Evolutionary conservation across 2,888 invertebrate genomes (phyloP).

Genomic region (Pegoplata infirma): DNA sequence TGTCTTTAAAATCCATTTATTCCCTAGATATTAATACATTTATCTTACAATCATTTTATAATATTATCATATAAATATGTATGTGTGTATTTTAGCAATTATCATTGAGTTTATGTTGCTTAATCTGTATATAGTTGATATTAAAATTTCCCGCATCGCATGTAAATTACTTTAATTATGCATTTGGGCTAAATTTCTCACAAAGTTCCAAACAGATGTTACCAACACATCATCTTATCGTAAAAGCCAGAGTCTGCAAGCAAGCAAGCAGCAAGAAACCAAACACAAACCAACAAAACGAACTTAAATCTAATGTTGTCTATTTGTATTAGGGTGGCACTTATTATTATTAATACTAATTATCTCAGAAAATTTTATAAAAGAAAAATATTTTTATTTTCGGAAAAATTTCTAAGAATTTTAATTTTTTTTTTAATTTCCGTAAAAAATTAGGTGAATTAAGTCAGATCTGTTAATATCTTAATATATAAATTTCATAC

Average conservation of each 20-base stretch:
- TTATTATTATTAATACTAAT: background rate
- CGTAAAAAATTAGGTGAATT: no score
- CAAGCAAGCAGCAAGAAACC: background rate
- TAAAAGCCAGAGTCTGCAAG: background rate
- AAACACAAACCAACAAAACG: no score
- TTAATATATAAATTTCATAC: no score
- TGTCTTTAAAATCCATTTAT: background rate
- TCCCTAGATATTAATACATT: background rate
- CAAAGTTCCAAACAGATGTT: constrained; percentile 13
- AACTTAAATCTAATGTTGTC: constrained; percentile 4
- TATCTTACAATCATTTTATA: no score
- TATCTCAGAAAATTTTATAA: no score
- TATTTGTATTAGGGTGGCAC: background rate
- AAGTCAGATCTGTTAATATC: no score
- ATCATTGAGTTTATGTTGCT: constrained; percentile 38
- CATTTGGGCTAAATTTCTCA: constrained; percentile 54
- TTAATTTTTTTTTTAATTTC: no score
- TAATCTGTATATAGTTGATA: constrained; percentile 46
- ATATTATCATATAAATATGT: background rate
- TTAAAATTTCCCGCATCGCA: constrained; percentile 58
- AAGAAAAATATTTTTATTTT: no score
- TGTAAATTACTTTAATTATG: constrained; percentile 62
- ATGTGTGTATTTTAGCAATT: constrained; percentile 16
- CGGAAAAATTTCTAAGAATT: no score
- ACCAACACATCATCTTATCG: constrained; percentile 17